Percentiles rank a stretch among this genome's conserved stretches.
Conservation (phyloP, 2,888 invertebrate species). For the Alsophila aescularia region DNA sequence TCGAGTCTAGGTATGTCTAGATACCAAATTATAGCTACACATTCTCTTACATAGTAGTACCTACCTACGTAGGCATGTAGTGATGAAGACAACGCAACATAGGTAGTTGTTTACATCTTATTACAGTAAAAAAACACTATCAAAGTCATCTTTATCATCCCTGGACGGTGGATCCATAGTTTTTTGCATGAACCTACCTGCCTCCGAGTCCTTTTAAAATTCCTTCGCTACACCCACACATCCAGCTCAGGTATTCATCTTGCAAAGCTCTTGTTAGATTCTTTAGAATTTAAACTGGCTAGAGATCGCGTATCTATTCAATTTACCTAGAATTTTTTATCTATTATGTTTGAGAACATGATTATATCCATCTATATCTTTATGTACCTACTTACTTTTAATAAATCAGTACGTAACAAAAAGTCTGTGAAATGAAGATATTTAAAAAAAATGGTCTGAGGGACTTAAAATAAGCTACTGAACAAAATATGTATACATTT, state of each 20-base stretch:
- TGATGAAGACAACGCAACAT: neutral
- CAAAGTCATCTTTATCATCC: neutral
- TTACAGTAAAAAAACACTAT: slow-evolving; percentile 11
- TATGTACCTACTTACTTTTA: too few species aligned
- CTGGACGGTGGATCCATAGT: slow-evolving; percentile 5
- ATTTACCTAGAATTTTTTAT: neutral
- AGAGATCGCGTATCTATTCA: neutral
- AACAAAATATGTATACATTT: too few species aligned
- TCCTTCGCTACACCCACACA: slow-evolving; percentile 15
- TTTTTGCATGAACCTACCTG: slow-evolving; percentile 13
- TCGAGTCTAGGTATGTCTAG: too few species aligned
- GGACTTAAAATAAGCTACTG: too few species aligned
- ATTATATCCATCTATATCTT: too few species aligned
- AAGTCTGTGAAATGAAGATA: too few species aligned
- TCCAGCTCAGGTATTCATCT: neutral
- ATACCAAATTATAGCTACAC: too few species aligned
- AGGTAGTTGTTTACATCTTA: neutral
- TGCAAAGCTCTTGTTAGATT: slow-evolving; percentile 1
- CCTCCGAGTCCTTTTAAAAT: slow-evolving; percentile 6
- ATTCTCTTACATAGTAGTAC: neutral
- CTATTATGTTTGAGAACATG: too few species aligned
- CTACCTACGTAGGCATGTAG: neutral
- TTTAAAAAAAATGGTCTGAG: too few species aligned
- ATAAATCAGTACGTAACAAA: too few species aligned
- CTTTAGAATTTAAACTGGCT: neutral